phyloP scores from a whole-genome alignment of 2,888 invertebrate genomes.

The Eubasilissa splendida region DNA sequence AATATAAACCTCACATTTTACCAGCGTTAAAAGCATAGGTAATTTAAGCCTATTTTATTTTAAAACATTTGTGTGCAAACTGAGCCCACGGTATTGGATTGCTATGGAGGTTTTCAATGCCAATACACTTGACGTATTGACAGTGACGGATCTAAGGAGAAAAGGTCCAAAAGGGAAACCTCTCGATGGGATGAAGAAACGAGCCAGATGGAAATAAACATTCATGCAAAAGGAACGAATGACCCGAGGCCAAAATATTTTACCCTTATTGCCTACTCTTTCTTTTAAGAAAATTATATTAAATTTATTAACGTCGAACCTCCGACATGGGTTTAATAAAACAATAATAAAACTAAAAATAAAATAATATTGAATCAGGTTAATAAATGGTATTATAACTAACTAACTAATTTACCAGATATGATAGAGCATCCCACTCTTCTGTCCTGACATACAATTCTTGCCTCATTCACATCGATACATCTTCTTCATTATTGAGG shows the following conservation, averaged over 20 bases:
- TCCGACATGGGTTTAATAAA: too few species aligned
- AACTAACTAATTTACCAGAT: too few species aligned
- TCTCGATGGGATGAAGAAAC: slow-evolving; percentile 16
- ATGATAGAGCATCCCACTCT: too few species aligned
- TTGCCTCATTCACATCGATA: too few species aligned
- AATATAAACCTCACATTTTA: neutral
- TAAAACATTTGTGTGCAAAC: slow-evolving; percentile 5
- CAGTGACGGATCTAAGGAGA: slow-evolving; percentile 41
- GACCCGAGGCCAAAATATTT: slow-evolving; percentile 9
- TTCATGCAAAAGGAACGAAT: slow-evolving; percentile 18
- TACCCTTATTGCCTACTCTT: too few species aligned
- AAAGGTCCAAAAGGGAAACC: slow-evolving; percentile 32
- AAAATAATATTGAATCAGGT: too few species aligned
- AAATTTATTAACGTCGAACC: too few species aligned
- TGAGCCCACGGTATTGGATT: slow-evolving; percentile 6
- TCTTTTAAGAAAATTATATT: too few species aligned
- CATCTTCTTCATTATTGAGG: too few species aligned
- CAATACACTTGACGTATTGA: slow-evolving; percentile 39
- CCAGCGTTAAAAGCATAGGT: slow-evolving; percentile 4
- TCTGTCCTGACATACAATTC: too few species aligned
- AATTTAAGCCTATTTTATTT: neutral
- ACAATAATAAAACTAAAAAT: too few species aligned
- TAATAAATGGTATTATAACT: too few species aligned
- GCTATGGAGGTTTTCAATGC: slow-evolving; percentile 8
- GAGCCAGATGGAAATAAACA: neutral